Percentiles rank a stretch among this genome's conserved stretches.
These are phyloP conservation scores for Catocala sponsa DNA, from an alignment of 2,888 invertebrate genomes.

Conservation along the genomic window DNA sequence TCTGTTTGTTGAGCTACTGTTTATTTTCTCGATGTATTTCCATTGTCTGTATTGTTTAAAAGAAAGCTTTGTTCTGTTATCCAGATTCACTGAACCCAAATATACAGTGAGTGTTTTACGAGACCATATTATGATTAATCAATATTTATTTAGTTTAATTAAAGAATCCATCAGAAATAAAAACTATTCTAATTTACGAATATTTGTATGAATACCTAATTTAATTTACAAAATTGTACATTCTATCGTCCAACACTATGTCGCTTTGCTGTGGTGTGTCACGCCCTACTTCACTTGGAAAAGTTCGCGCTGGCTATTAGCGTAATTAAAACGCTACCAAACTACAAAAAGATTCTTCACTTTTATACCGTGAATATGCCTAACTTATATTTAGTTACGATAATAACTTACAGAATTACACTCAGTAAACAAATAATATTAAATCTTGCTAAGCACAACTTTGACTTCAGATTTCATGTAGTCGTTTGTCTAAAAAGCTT, in stretches of 20 bases:
- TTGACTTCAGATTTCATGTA: background rate
- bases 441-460: background rate
- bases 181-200: background rate
- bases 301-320: constrained; percentile 82
- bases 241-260: constrained; percentile 62
- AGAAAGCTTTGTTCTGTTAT: background rate
- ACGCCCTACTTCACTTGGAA: constrained; percentile 80
- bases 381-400: constrained; percentile 57
- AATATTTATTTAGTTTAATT: too few relatives aligned
- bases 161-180: too few relatives aligned
- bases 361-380: constrained; percentile 55
- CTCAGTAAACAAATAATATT: constrained; percentile 13
- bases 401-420: constrained; percentile 27
- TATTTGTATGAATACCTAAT: constrained; percentile 6
- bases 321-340: constrained; percentile 84
- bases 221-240: constrained; percentile 21
- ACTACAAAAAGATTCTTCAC: constrained; percentile 76
- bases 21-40: too few relatives aligned
- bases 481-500: too few relatives aligned
- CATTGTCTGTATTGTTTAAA: background rate
- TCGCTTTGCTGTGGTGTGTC: constrained; percentile 70
- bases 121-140: too few relatives aligned
- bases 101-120: too few relatives aligned
- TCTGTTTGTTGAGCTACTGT: too few relatives aligned
- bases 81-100: background rate